Percentiles rank a stretch among this genome's conserved stretches.
Evolutionary conservation across 1,140 invertebrate genomes (phyloP).

Genomic region (Hycleus cichorii): DNA sequence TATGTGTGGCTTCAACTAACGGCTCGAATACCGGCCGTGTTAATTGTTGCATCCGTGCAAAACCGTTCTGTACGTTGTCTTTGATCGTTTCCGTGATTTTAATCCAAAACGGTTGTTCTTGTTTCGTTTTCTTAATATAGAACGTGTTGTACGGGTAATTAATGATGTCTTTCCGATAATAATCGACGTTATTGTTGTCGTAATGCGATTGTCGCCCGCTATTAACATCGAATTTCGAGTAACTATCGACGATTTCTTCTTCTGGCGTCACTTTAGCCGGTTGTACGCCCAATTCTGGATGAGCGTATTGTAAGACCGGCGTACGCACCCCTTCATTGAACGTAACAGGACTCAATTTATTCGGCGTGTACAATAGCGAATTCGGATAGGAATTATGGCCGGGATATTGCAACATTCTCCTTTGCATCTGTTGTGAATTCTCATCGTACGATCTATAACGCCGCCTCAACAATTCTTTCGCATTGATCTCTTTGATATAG

Average conservation of each 20-base stretch:
- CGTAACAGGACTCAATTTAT: conserved; percentile 44
- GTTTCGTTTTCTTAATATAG: conserved; percentile 44
- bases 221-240: conserved; percentile 11
- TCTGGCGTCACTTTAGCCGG: conserved; percentile 54
- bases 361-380: conserved; percentile 51
- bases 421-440: conserved; percentile 50
- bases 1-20: conserved; percentile 65
- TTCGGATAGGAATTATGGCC: conserved; percentile 54
- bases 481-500: conserved; percentile 57
- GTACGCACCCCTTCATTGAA: conserved; percentile 62
- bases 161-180: conserved; percentile 41
- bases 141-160: conserved; percentile 47
- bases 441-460: conserved; percentile 42
- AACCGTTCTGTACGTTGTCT: conserved; percentile 60
- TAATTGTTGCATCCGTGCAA: conserved; percentile 60
- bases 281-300: conserved; percentile 68
- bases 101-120: conserved; percentile 60
- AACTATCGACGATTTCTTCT: conserved; percentile 30
- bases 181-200: conserved; percentile 46
- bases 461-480: conserved; percentile 49
- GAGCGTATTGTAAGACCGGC: conserved; percentile 68
- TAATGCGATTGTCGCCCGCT: conserved; percentile 38
- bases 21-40: conserved; percentile 65
- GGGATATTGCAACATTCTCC: conserved; percentile 60
- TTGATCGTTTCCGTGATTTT: conserved; percentile 63